These are phyloP conservation scores for Thymallus thymallus DNA, from an alignment of 2,113 vertebrate species.

Conservation along the genomic window DNA sequence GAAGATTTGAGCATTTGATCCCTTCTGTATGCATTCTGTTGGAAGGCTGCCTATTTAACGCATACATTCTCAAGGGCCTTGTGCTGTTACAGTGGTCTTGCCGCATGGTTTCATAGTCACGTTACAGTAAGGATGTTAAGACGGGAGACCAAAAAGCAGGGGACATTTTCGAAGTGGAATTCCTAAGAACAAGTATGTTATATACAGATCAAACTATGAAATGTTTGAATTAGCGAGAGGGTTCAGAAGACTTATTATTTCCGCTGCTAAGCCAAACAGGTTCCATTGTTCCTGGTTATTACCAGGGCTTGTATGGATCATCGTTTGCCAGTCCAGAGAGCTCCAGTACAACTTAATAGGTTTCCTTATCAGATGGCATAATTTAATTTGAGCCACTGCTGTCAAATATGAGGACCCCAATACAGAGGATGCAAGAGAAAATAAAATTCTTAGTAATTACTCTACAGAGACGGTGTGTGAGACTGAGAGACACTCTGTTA, in stretches of 20 bases:
- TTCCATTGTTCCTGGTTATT: slow-evolving; percentile 57
- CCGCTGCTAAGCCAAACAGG: neutral
- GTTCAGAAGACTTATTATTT: too few relatives aligned
- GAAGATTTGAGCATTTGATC: slow-evolving; percentile 59
- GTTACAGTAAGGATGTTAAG: too few relatives aligned
- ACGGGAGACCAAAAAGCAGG: too few relatives aligned
- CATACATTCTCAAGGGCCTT: neutral
- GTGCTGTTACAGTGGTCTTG: too few relatives aligned
- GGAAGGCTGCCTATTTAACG: slow-evolving; percentile 26
- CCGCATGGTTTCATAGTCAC: too few relatives aligned
- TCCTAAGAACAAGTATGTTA: too few relatives aligned
- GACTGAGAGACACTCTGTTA: slow-evolving; percentile 29
- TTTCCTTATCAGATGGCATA: slow-evolving; percentile 70
- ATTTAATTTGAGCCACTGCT: slow-evolving; percentile 71
- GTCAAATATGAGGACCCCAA: slow-evolving; percentile 67
- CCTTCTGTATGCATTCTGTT: neutral
- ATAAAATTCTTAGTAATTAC: slow-evolving; percentile 72
- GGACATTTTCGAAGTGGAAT: too few relatives aligned
- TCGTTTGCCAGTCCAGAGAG: slow-evolving; percentile 61
- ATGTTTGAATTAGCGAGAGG: too few relatives aligned
- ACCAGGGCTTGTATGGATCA: slow-evolving; percentile 45
- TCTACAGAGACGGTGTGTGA: slow-evolving; percentile 51
- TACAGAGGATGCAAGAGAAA: slow-evolving; percentile 61
- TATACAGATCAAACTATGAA: too few relatives aligned
- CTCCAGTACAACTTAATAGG: slow-evolving; percentile 68